Base-by-base conservation (phyloP, 2,113 vertebrate species). In the Tenrec ecaudatus region DNA sequence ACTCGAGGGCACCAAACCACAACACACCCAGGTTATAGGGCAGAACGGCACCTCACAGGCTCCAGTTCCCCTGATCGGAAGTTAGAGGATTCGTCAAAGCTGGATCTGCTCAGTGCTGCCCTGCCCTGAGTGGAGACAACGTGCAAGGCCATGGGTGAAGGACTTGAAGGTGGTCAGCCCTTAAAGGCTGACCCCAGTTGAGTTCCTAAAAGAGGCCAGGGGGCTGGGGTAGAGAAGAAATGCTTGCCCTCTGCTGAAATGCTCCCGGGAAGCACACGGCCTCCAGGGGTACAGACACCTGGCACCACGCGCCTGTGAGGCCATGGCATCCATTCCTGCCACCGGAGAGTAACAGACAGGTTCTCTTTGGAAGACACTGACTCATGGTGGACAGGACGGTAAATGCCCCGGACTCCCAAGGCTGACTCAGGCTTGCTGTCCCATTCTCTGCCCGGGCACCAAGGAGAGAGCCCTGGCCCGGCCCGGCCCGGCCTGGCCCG, bases 31-130 rank as follows among this genome's bases (percentile, higher is more conserved):
- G 79, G 16, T 86, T 71, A 62, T 6, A 90, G 38, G 5, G 29
- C 31, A 17, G 12, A 57, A 43, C 23, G 47, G 31, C 40, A 19
- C 77, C 68, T 83, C 29, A 4, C 8, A 6, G 23, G 33, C 86
- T 68, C 80, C 71, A 82, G 75, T 84, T 89, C 71, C 90, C 83
- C 78, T 76, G 36, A 86, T 66, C 86, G 77, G 93, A 94, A 90
- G 88, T 89, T 40, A 90, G 82, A 88, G 66, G 43, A 79, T 14
- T 62, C 31, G n/a, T 12, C 4, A 75, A 90, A 64, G 69, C 60
- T 75, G n/a, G 38, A 85, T 71, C 38, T 76, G 89, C 57, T 66
- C 90, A 94, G 73, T 38, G 0, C 60, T 87, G 11, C n/a, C 25
- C 11, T 75, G 47, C 47, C 47, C 2, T 2, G 87, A 92, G 69